Conservation (phyloP, 2,113 vertebrate genomes). For the Syngnathoides biaculeatus region DNA sequence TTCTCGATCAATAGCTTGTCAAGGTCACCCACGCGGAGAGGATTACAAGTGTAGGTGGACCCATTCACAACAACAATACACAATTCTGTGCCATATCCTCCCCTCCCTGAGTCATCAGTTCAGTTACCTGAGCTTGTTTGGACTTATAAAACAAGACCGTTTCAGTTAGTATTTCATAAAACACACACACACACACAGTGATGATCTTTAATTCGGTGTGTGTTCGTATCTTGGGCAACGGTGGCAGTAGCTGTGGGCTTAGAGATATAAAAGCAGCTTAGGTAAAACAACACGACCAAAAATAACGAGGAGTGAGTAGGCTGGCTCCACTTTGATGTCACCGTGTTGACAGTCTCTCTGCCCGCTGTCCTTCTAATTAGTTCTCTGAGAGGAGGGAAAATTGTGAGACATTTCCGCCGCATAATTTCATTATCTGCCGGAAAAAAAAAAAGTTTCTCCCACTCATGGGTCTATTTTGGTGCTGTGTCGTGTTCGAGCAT, state of each 20-base stretch:
- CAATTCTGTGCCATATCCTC: background rate
- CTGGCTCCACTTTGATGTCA: constrained; percentile 59
- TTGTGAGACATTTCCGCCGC: constrained; percentile 38
- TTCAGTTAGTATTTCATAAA: background rate
- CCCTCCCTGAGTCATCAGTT: constrained; percentile 31
- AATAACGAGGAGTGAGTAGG: constrained; percentile 41
- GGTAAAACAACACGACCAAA: constrained; percentile 51
- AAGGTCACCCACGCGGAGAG: constrained; percentile 46
- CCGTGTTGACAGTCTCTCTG: constrained; percentile 52
- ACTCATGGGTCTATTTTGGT: constrained; percentile 35
- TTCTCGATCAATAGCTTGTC: constrained; percentile 52
- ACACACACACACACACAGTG: constrained; percentile 6
- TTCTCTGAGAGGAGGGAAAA: constrained; percentile 49
- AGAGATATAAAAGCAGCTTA: constrained; percentile 48
- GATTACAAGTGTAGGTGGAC: constrained; percentile 47
- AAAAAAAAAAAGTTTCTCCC: constrained; percentile 26
- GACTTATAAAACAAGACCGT: background rate
- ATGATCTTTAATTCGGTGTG: constrained; percentile 13
- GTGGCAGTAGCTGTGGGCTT: constrained; percentile 32
- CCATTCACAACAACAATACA: constrained; percentile 23
- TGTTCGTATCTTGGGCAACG: constrained; percentile 44
- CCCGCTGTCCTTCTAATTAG: constrained; percentile 56
- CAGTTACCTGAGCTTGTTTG: background rate
- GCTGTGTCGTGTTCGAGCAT: constrained; percentile 18
- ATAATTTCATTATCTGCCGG: constrained; percentile 60